Evolutionary conservation across 2,113 vertebrate genomes (phyloP).

Genomic region (Apodemus speciosus): DNA sequence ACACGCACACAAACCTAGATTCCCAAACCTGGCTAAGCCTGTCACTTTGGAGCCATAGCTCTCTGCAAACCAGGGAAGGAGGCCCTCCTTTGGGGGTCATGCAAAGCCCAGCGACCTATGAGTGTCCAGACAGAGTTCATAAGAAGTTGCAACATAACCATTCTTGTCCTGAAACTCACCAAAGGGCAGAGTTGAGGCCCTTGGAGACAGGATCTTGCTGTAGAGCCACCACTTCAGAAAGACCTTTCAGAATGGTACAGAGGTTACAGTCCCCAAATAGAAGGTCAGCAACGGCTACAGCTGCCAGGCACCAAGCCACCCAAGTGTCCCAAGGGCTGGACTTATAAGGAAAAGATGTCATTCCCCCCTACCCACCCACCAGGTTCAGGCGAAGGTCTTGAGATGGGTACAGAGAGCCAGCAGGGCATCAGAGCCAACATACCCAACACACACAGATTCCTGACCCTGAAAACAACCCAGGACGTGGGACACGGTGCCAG

Average conservation of each 20-base stretch:
- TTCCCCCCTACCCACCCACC: fast-evolving
- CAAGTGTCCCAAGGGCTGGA: neutral
- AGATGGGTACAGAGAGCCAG: fast-evolving
- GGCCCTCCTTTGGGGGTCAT: fast-evolving
- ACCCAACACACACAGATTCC: conserved; percentile 42
- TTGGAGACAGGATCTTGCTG: neutral
- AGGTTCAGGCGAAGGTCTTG: neutral
- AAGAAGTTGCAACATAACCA: neutral
- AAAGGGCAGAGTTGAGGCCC: neutral
- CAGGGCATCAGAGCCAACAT: neutral
- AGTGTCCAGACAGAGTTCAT: neutral
- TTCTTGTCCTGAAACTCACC: neutral
- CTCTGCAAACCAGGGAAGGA: too few species aligned
- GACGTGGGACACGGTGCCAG: conserved; percentile 17
- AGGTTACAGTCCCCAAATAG: neutral
- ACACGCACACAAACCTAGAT: neutral
- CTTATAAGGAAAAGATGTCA: neutral
- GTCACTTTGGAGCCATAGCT: fast-evolving
- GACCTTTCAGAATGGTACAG: neutral
- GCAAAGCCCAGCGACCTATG: fast-evolving
- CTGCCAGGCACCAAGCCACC: neutral
- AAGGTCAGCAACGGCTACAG: neutral
- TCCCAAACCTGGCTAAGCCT: neutral
- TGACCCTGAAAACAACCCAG: conserved; percentile 66
- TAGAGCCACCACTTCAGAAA: conserved; percentile 12